phyloP scores from a whole-genome alignment of 2,113 vertebrate species.

The Spea bombifrons region DNA sequence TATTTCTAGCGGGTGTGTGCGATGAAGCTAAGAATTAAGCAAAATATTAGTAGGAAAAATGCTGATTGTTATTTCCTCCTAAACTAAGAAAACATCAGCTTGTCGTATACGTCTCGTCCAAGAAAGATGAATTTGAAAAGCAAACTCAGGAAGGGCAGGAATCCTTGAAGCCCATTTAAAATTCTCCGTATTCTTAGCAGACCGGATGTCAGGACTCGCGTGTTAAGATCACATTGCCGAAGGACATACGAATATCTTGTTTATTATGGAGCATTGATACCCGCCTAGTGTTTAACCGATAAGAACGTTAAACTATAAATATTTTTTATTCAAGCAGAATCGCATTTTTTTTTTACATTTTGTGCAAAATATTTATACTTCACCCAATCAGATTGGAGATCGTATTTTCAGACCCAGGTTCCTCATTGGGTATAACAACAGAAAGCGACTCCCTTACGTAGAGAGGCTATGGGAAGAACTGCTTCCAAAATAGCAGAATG shows the following conservation, averaged over 20 bases:
- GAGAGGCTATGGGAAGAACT: too few relatives aligned
- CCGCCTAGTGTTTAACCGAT: background rate
- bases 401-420: too few relatives aligned
- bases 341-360: too few relatives aligned
- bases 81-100: constrained; percentile 16
- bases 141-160: constrained; percentile 37
- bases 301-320: too few relatives aligned
- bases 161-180: background rate
- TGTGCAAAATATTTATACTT: too few relatives aligned
- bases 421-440: too few relatives aligned
- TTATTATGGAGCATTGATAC: background rate
- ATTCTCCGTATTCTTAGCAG: constrained; percentile 1
- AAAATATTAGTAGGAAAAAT: constrained; percentile 13
- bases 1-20: too few relatives aligned
- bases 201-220: background rate
- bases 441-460: too few relatives aligned
- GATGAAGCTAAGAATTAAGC: constrained; percentile 16
- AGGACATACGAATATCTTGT: background rate
- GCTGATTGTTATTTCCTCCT: constrained; percentile 33
- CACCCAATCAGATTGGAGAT: too few relatives aligned
- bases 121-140: constrained; percentile 16
- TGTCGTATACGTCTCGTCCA: constrained; percentile 12
- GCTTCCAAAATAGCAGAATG: too few relatives aligned
- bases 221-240: background rate
- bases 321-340: too few relatives aligned